phyloP scores from a whole-genome alignment of 53 echinoderm and acorn worm species.

The Mesocentrotus franciscanus region DNA sequence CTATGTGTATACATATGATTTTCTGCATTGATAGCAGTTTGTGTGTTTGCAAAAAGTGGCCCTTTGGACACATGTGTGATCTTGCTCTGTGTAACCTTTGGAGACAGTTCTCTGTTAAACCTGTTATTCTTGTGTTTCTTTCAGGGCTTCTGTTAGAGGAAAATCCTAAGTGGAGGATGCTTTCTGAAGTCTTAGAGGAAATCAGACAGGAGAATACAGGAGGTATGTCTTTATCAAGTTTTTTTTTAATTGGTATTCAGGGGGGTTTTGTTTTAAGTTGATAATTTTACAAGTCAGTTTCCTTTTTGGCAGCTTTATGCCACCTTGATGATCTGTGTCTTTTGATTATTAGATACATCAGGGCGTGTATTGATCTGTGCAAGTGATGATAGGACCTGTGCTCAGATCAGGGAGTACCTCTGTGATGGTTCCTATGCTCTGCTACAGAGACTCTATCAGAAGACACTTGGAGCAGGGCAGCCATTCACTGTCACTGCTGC shows the following conservation, averaged over 20 bases:
- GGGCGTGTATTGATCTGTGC: constrained; percentile 91
- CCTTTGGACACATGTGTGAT: not conserved
- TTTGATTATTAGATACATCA: constrained; percentile 58
- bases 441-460: constrained; percentile 78
- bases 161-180: constrained; percentile 93
- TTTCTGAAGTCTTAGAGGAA: constrained; percentile 90
- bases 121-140: not conserved
- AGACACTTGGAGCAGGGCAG: constrained; percentile 66
- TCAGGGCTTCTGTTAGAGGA: constrained; percentile 88
- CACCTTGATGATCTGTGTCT: not conserved
- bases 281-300: no score
- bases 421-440: constrained; percentile 80
- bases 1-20: no score
- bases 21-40: no score
- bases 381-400: constrained; percentile 96
- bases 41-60: not conserved
- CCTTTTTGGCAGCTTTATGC: not conserved
- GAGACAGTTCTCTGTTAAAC: not conserved
- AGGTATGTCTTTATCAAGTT: constrained; percentile 21
- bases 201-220: constrained; percentile 84
- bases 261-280: no score
- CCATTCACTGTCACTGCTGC: constrained; percentile 48
- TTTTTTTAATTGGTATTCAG: not conserved
- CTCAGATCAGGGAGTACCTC: constrained; percentile 93
- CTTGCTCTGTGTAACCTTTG: not conserved